Evolutionary conservation across 2,113 vertebrate species (phyloP), one percentile per base, ranked within the genome.

Genomic region (Carlito syrichta): DNA sequence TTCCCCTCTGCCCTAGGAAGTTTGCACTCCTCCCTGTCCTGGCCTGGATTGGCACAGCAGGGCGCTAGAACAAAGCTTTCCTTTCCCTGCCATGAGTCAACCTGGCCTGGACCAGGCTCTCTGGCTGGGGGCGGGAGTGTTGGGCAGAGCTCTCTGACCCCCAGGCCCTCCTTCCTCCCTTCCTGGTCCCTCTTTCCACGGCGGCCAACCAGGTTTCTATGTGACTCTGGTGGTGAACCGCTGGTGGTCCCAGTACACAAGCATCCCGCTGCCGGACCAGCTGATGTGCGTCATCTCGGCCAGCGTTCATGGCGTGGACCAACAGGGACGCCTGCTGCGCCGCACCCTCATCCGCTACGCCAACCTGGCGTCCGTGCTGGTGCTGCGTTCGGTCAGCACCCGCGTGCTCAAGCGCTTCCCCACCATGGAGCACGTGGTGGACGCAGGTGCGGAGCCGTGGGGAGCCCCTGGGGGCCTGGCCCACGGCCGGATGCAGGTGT

Each of bases 211-310:
- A 99, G 99, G 99, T 79, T 99, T 99, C 98, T 99, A 99, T 0
- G 99, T 99, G 83, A 99, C 98, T 3, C 96, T 99, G 97, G 99
- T 99, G 0, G 99, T 99, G 95, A 99, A 99, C 85, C 98, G 99
- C 5, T 99, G 99, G 99, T 99, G 99, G 99, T 99, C 98, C 69
- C 99, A 99, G 97, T 99, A 99, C 97, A 99, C 99, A 50, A 99
- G 99, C 97, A 99, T 99, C 97, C 99, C 99, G 0, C 98, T 99
- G 97, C 99, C 99, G 0, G 99, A 99, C 97, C 99, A 99, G 98
- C 98, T 99, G 95, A 99, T 99, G 99, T 99, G 99, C 83, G 98
- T 99, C 95, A 99, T 99, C 84, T 99, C 99, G 0, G 99, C 99
- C 69, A 99, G 99, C 0, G 99, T 99, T 84, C 99, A 99, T 0